Evolutionary conservation across 2,797 vertebrate species (phyloP).

Genomic region (Pipistrellus nathusii): DNA sequence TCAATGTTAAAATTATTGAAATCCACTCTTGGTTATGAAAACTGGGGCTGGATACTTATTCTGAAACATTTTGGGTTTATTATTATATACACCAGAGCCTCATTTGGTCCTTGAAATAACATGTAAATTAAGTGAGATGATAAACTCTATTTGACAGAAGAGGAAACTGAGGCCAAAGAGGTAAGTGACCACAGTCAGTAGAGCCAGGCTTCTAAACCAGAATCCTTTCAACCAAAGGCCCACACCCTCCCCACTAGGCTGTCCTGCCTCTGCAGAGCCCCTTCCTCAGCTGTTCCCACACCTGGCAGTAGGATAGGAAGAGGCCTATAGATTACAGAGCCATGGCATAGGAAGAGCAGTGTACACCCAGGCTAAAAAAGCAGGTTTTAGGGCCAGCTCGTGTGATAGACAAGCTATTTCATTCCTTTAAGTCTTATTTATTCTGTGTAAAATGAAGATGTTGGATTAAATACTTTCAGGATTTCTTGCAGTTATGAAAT

Average conservation of each 20-base stretch:
- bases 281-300: not conserved
- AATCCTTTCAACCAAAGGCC: not conserved
- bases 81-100: not conserved
- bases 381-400: not conserved
- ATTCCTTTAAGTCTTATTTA: not conserved
- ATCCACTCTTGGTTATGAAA: slow-evolving; percentile 1
- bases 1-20: slow-evolving; percentile 29
- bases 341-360: not conserved
- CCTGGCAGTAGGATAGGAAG: not conserved
- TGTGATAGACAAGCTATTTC: not conserved
- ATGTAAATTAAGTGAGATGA: slow-evolving; percentile 17
- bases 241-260: not conserved
- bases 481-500: not conserved
- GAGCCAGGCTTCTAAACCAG: not conserved
- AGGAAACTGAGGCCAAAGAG: not conserved
- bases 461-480: not conserved
- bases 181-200: not conserved
- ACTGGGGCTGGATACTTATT: not conserved
- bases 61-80: not conserved
- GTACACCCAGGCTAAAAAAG: not conserved
- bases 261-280: not conserved
- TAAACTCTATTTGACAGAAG: not conserved
- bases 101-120: not conserved
- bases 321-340: not conserved
- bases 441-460: slow-evolving; percentile 4